These are phyloP conservation scores for Mechanitis messenoides DNA, from an alignment of 2,888 invertebrate genomes.

Conservation along the genomic window DNA sequence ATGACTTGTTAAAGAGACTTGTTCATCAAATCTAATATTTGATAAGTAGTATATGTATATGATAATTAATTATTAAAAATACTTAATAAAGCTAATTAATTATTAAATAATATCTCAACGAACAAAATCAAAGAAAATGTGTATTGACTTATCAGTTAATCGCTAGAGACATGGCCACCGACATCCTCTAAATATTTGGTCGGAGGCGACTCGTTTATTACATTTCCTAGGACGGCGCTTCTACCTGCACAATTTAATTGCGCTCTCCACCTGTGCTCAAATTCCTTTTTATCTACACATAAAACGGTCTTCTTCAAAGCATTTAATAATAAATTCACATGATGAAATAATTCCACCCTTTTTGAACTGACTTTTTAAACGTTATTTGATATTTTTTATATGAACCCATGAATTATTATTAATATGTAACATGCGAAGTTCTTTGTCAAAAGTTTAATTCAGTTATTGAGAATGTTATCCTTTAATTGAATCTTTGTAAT, in stretches of 20 bases:
- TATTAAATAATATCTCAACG: not conserved
- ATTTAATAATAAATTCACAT: constrained; percentile 36
- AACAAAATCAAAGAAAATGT: constrained; percentile 8
- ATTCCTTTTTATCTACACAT: constrained; percentile 42
- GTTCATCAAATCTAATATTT: too few species aligned
- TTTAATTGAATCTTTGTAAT: constrained; percentile 31
- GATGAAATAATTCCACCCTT: constrained; percentile 26
- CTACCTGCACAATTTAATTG: constrained; percentile 67
- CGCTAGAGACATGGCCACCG: constrained; percentile 40
- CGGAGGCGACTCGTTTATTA: constrained; percentile 61
- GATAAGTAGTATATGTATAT: too few species aligned
- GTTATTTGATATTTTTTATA: constrained; percentile 13
- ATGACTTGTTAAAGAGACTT: too few species aligned
- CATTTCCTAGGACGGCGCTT: constrained; percentile 56
- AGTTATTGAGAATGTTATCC: constrained; percentile 28
- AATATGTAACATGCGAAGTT: constrained; percentile 5
- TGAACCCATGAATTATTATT: constrained; percentile 3
- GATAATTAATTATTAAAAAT: not conserved
- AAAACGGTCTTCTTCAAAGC: constrained; percentile 36
- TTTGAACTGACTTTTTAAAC: constrained; percentile 19
- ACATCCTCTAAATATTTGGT: constrained; percentile 62
- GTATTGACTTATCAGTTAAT: constrained; percentile 12
- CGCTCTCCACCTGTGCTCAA: constrained; percentile 53
- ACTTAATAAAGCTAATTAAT: not conserved
- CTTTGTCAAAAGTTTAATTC: constrained; percentile 8